Base-by-base conservation (phyloP, 2,797 vertebrate species). In the Premnoplex brunnescens region DNA sequence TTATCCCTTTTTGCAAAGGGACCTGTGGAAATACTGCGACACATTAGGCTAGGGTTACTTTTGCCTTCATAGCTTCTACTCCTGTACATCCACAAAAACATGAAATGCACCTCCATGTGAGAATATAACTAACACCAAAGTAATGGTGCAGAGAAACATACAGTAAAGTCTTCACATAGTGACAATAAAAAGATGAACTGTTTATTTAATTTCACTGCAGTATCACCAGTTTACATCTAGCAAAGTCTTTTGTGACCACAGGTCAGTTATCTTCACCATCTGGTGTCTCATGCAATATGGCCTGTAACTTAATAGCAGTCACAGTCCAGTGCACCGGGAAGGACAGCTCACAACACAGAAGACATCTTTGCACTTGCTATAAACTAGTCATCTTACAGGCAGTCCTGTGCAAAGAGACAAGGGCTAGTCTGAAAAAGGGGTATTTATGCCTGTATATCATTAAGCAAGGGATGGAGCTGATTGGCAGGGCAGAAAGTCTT, bases 181-280 rank as follows among this genome's bases (percentile, higher is more conserved):
- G 75, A 64, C 68, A 67, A 56, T 9, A 80, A 77, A 85, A 71
- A 67, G 55, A 82, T 34, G 24, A 80, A n/a, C 27, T 75, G 67
- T 39, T 95, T 62, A 62, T 86, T 86, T 89, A 23, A 67, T 80
- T 74, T 90, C 78, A 77, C 41, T 77, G 59, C 48, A 58, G 39
- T 32, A 91, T 59, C 88, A 71, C n/a, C 55, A 56, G 32, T 78
- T 88, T 58, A 44, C 54, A 85, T 44, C 21, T 12, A 89, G 51
- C n/a, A 48, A 56, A 82, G 67, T 27, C 67, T 74, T 95, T 60
- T 91, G 91, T 14, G 62, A 92, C 62, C 48, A 49, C 62, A 62
- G 73, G 91, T 92, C 89, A 89, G 85, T 86, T 59, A 89, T 15
- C 71, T 59, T 84, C 79, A 72, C 85, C 89, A 94, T 88, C 82